phyloP scores from a whole-genome alignment of 2,888 invertebrate genomes.

The Dryococelus australis region DNA sequence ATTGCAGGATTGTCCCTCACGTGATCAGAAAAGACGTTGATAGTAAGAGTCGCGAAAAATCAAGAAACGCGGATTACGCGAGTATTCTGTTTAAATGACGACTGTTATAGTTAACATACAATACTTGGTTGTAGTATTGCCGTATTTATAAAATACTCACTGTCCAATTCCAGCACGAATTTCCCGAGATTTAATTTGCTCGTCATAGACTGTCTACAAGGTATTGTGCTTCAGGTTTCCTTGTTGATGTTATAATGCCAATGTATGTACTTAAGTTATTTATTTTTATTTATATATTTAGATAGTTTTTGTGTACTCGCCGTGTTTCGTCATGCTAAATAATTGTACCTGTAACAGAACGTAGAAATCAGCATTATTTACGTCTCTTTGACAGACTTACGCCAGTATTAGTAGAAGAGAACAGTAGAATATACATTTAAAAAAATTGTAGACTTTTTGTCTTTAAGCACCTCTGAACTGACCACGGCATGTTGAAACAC shows the following conservation, averaged over 20 bases:
- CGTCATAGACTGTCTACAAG: background rate
- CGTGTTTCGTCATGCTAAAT: background rate
- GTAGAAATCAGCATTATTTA: background rate
- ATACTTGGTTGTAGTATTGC: background rate
- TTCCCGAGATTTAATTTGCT: background rate
- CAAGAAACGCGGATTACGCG: background rate
- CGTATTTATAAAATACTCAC: background rate
- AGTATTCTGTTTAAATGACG: background rate
- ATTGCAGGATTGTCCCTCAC: background rate
- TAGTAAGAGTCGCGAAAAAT: background rate
- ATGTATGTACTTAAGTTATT: constrained; percentile 1
- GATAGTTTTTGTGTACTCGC: background rate
- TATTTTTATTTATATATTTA: constrained; percentile 10
- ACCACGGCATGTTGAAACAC: background rate
- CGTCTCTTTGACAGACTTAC: background rate
- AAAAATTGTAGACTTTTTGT: background rate
- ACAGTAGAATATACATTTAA: background rate
- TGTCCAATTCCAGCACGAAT: background rate
- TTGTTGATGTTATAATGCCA: background rate
- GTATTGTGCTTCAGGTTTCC: constrained; percentile 7
- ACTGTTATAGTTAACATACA: too few species aligned
- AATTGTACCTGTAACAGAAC: background rate
- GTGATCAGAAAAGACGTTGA: background rate
- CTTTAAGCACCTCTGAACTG: background rate
- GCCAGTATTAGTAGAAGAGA: constrained; percentile 5